These are phyloP conservation scores for Noctua pronuba DNA, from an alignment of 2,888 invertebrate genomes.

Conservation along the genomic window DNA sequence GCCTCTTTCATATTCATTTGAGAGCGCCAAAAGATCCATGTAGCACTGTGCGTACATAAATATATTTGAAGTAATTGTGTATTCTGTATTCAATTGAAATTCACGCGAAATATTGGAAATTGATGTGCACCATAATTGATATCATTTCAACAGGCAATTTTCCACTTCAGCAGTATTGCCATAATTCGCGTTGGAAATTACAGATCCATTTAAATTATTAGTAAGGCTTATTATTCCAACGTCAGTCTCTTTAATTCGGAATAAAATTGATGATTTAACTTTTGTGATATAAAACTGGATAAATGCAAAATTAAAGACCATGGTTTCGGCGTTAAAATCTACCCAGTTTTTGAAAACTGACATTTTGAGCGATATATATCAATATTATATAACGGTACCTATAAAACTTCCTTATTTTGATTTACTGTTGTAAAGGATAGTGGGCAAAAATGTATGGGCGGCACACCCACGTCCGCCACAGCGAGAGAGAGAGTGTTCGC, in stretches of 20 bases:
- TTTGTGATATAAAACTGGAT: neutral
- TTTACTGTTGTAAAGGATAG: no score
- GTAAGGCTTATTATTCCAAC: neutral
- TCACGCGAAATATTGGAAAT: neutral
- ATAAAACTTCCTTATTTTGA: neutral
- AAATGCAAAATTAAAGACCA: neutral
- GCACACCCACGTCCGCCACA: no score
- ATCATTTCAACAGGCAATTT: conserved; percentile 13
- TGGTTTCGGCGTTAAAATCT: neutral
- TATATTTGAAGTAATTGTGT: conserved; percentile 1
- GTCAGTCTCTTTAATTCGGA: neutral
- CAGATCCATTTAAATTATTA: no score
- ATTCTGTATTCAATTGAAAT: conserved; percentile 5
- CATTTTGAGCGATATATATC: neutral
- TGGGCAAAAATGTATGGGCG: no score
- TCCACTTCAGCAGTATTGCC: neutral
- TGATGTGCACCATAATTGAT: conserved; percentile 2
- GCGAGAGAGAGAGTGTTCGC: no score
- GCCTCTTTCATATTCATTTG: neutral
- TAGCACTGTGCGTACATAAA: neutral
- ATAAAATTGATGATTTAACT: neutral
- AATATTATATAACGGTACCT: neutral
- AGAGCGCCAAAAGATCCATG: neutral
- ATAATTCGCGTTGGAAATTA: neutral
- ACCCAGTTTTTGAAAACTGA: neutral